These are phyloP conservation scores for Chamaea fasciata DNA, from an alignment of 2,113 vertebrate species.

Conservation along the genomic window DNA sequence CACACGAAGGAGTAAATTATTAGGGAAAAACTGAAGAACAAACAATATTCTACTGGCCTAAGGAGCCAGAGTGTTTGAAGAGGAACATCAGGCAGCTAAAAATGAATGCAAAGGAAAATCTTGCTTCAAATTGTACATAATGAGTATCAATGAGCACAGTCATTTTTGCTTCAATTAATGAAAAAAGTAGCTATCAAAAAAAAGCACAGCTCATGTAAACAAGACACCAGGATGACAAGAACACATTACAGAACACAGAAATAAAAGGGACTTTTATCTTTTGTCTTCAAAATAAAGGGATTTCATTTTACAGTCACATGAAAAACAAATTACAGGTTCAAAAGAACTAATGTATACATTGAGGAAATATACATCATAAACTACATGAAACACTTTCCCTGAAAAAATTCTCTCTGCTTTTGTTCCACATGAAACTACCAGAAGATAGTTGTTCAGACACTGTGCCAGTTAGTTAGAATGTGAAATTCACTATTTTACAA, in stretches of 20 bases:
- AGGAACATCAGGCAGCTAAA: background rate
- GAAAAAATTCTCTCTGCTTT: background rate
- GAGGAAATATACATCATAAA: background rate
- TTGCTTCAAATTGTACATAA: background rate
- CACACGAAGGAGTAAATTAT: background rate
- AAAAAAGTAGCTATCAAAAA: background rate
- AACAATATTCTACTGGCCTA: background rate
- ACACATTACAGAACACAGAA: background rate
- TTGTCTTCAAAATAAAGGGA: background rate
- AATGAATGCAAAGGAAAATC: background rate
- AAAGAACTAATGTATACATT: background rate
- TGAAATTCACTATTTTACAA: conserved; percentile 4
- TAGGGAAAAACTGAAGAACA: background rate
- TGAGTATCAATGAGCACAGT: background rate
- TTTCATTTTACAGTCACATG: background rate
- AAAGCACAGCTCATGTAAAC: background rate
- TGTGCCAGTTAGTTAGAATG: background rate
- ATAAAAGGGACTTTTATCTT: background rate
- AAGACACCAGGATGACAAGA: background rate
- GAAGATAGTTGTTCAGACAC: background rate
- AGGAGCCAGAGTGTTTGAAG: background rate
- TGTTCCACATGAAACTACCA: background rate
- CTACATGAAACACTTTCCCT: background rate
- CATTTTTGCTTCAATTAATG: conserved; percentile 5
- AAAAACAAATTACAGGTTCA: background rate